phyloP scores from a whole-genome alignment of 2,113 vertebrate genomes.

The Leptosomus discolor region DNA sequence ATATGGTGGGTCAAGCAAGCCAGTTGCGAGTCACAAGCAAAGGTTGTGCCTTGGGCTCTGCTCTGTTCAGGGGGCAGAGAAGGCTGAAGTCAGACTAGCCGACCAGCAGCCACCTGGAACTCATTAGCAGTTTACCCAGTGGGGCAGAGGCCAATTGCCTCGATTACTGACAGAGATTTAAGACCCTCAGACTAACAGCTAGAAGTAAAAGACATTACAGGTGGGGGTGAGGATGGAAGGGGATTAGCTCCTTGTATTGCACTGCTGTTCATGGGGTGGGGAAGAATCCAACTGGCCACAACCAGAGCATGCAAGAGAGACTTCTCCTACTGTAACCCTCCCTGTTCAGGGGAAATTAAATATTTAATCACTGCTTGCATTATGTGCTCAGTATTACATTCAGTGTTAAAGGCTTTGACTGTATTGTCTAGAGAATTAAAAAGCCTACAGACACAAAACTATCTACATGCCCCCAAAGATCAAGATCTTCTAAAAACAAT shows the following conservation, averaged over 20 bases:
- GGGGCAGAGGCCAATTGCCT: neutral
- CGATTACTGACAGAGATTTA: neutral
- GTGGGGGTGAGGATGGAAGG: neutral
- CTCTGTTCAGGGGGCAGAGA: neutral
- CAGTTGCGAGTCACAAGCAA: neutral
- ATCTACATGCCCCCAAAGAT: neutral
- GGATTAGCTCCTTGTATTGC: neutral
- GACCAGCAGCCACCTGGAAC: neutral
- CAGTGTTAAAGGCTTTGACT: neutral
- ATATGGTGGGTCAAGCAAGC: accelerated
- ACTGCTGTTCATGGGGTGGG: accelerated
- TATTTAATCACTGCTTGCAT: neutral
- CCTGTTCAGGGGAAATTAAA: neutral
- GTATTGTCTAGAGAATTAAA: neutral
- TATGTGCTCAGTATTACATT: neutral
- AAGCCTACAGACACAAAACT: neutral
- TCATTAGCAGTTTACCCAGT: neutral
- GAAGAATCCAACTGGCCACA: neutral
- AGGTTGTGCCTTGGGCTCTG: neutral
- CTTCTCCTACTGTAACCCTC: neutral
- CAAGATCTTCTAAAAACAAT: neutral
- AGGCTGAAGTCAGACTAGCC: neutral
- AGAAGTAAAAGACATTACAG: neutral
- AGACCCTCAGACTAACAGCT: neutral
- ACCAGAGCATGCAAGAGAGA: neutral